Percentiles rank a stretch among this genome's conserved stretches.
Conservation (phyloP, 2,797 vertebrate genomes). For the Lophura swinhoii region DNA sequence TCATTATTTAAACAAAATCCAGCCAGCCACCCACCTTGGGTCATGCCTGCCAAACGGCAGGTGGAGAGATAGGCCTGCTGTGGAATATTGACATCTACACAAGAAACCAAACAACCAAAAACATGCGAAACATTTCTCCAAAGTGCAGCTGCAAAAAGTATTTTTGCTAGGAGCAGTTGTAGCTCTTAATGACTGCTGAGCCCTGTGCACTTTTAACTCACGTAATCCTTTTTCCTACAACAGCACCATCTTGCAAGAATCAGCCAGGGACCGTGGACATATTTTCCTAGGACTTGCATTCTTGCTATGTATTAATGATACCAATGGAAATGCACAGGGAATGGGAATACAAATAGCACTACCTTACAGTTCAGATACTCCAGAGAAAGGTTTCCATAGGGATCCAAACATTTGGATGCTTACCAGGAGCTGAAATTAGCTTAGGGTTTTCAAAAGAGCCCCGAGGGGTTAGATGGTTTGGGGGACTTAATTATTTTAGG, state of each 20-base stretch:
- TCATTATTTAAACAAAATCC: neutral
- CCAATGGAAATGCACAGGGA: slow-evolving; percentile 39
- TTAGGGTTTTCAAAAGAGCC: slow-evolving; percentile 26
- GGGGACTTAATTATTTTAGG: slow-evolving; percentile 36
- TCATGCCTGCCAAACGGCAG: neutral
- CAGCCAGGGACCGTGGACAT: slow-evolving; percentile 47
- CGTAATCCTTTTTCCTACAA: slow-evolving; percentile 79
- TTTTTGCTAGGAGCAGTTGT: slow-evolving; percentile 76
- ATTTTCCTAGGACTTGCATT: slow-evolving; percentile 77
- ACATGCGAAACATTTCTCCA: slow-evolving; percentile 53
- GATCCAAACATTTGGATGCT: slow-evolving; percentile 56
- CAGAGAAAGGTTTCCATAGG: slow-evolving; percentile 58
- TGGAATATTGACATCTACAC: neutral
- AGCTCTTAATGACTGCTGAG: slow-evolving; percentile 63
- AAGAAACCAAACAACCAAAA: slow-evolving; percentile 46
- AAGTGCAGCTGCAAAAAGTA: slow-evolving; percentile 72
- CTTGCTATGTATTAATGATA: slow-evolving; percentile 66
- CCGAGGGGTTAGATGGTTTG: neutral
- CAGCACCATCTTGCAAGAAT: slow-evolving; percentile 75
- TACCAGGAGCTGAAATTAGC: slow-evolving; percentile 57
- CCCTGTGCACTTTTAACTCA: slow-evolving; percentile 71
- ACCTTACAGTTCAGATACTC: neutral
- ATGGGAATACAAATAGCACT: slow-evolving; percentile 41
- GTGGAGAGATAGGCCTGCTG: slow-evolving; percentile 13
- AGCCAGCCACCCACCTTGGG: slow-evolving; percentile 11